A percentile compares a stretch with the other conserved stretches of the same genome.
Conservation (phyloP, 2,888 invertebrate species). For the Hylaea fasciaria region DNA sequence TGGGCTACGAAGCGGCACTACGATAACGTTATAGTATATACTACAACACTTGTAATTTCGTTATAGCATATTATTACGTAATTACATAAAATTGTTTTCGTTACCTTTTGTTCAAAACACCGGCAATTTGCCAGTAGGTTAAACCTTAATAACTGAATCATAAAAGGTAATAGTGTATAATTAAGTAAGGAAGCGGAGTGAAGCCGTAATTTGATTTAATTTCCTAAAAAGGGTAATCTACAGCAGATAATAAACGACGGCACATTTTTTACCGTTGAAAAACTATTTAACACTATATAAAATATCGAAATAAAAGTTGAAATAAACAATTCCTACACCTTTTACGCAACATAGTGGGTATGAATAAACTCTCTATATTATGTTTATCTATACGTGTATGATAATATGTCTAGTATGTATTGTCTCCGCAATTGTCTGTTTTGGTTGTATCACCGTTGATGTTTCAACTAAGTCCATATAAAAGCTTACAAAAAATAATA, state of each 20-base stretch:
- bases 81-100: constrained; percentile 36
- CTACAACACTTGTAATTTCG: constrained; percentile 12
- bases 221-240: constrained; percentile 13
- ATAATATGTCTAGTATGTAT: too few species aligned
- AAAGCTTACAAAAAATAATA: too few species aligned
- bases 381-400: too few species aligned
- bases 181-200: constrained; percentile 29
- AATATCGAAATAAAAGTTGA: too few species aligned
- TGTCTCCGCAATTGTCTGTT: too few species aligned
- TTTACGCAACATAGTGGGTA: too few species aligned
- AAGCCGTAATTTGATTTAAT: constrained; percentile 22
- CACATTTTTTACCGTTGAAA: neutral
- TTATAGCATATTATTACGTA: constrained; percentile 30
- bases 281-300: neutral
- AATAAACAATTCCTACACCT: too few species aligned
- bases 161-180: constrained; percentile 38
- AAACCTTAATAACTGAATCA: constrained; percentile 31
- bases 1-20: neutral
- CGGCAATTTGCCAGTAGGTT: constrained; percentile 21
- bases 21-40: constrained; percentile 6
- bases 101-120: constrained; percentile 15
- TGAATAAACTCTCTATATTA: too few species aligned
- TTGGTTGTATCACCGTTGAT: too few species aligned
- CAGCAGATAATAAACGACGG: neutral
- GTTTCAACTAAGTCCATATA: too few species aligned